Evolutionary conservation across 2,113 vertebrate species (phyloP).

Genomic region (Ivindomyrus marchei): DNA sequence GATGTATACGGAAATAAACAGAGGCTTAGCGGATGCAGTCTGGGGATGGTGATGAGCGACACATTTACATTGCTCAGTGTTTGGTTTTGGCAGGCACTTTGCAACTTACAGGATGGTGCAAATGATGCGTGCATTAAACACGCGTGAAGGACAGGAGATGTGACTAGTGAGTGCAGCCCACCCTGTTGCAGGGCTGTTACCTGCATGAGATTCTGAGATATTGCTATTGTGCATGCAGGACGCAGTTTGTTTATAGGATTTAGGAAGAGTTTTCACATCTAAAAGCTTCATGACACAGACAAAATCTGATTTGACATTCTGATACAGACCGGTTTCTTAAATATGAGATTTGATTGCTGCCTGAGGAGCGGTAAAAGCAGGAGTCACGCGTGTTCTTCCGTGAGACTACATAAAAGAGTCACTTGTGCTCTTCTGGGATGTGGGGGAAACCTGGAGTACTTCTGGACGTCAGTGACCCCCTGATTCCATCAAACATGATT

Average conservation of each 20-base stretch:
- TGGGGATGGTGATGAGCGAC: background rate
- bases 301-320: background rate
- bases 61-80: background rate
- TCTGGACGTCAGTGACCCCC: background rate
- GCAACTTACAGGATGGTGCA: background rate
- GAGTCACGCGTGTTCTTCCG: background rate
- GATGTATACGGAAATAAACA: background rate
- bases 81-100: background rate
- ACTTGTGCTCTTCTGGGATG: background rate
- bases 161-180: background rate
- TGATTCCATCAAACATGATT: background rate
- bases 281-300: background rate
- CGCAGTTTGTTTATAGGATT: background rate
- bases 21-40: background rate
- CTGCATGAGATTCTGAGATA: background rate
- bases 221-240: background rate
- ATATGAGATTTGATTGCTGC: background rate
- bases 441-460: background rate
- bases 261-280: background rate
- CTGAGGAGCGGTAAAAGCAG: background rate
- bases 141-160: background rate
- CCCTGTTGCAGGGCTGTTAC: background rate
- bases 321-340: background rate
- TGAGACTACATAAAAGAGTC: background rate
- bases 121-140: background rate